Evolutionary conservation across 2,113 vertebrate species (phyloP).

Genomic region (Brevimyrus niger): DNA sequence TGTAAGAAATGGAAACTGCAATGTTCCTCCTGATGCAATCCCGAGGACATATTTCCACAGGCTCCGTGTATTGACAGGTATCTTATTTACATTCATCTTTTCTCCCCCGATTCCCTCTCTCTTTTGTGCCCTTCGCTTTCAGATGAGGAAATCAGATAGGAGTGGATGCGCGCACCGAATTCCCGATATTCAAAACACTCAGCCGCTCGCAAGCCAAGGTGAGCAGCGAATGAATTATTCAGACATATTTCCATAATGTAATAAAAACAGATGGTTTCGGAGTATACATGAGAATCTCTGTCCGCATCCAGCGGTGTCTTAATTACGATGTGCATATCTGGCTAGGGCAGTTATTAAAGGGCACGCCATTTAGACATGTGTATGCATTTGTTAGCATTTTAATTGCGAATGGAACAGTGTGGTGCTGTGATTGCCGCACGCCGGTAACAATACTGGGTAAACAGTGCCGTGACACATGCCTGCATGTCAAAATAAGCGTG

Average conservation of each 20-base stretch:
- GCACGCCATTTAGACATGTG: conserved; percentile 32
- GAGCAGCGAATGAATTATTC: conserved; percentile 34
- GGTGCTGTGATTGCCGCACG: not conserved
- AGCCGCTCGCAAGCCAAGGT: conserved; percentile 28
- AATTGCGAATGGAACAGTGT: not conserved
- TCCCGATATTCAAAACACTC: conserved; percentile 18
- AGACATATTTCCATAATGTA: conserved; percentile 12
- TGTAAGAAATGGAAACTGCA: not conserved
- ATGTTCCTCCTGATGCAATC: not conserved
- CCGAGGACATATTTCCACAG: not conserved
- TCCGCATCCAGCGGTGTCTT: conserved; percentile 23
- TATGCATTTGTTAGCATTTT: not conserved
- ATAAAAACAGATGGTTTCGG: conserved; percentile 23
- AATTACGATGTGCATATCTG: conserved; percentile 19
- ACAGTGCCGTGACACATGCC: not conserved
- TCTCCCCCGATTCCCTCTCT: not conserved
- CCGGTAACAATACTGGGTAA: not conserved
- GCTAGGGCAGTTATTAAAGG: not conserved
- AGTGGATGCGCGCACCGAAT: conserved; percentile 1
- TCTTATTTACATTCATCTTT: conserved; percentile 28
- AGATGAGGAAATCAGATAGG: conserved; percentile 10
- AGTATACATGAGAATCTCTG: conserved; percentile 24
- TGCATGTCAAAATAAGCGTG: not conserved
- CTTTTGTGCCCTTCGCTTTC: not conserved
- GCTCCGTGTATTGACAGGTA: conserved; percentile 10